Evolutionary conservation across 2,113 vertebrate species (phyloP), one percentile per base, ranked within the genome.

Genomic region (Daboia siamensis): DNA sequence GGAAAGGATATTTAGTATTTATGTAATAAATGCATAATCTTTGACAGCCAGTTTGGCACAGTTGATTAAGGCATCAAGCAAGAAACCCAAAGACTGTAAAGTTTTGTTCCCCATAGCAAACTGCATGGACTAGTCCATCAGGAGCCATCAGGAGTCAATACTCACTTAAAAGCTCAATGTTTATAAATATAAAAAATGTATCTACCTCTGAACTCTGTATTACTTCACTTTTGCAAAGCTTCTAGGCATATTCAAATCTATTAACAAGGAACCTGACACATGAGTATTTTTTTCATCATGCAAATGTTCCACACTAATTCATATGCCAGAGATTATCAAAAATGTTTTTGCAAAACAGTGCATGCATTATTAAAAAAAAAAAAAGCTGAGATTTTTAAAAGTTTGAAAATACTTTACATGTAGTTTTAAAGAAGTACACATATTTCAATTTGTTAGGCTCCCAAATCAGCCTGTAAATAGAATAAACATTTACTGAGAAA

Each of bases 401-500:
- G 85, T 39, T 95, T 94, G 87, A 89, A 94, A 97, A 93, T 94
- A 95, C 55, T 95, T 96, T 69, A 59, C 89, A 95, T 92, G 91
- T 80, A 95, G 91, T 90, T 95, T 94, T 93, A 93, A 94, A 94
- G 94, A 54, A 90, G 91, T 93, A 94, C 7, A 94, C 8, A n/a
- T 21, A 26, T 17, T 92, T 61, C 52, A 94, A 94, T 86, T 95
- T 95, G 88, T 94, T 93, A 95, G 93, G 56, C 95, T 91, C 85
- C 92, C 94, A 95, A 93, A 96, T 93, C 92, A 33, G 44, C 95
- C 93, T 96, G 64, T 80, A 88, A 94, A 97, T 95, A 96, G 95
- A 86, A 97, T 93, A 95, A 96, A 96, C 93, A 95, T 97, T 96
- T 97, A 97, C 69, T 97, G 94, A 95, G 59, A 96, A 95, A 92